Base-by-base conservation (phyloP, 2,797 vertebrate species). In the Enteromius mattozi region DNA sequence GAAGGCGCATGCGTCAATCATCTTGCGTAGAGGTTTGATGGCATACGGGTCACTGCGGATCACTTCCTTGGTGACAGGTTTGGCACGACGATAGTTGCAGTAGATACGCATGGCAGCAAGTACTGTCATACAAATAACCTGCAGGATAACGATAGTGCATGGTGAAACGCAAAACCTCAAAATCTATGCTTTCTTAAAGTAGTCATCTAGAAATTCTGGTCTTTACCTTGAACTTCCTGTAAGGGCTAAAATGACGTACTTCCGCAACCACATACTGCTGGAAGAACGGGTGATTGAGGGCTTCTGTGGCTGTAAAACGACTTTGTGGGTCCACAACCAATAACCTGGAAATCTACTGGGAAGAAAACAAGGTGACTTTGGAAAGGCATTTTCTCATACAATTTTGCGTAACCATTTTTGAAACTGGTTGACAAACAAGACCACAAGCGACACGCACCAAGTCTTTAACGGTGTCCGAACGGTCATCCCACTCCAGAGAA, bases 401-500 rank as follows among this genome's bases (percentile, higher is more conserved):
- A 17, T 69, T 54, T 68, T 37, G 30, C 14, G 4, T 3, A 40
- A 65, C 27, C 63, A 27, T 9, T 45, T 37, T 12, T 21, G 2
- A 81, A 33, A 45, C 17, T 19, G 35, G 51, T 24, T n/a, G 56
- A 35, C 42, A 35, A 49, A 79, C 8, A n/a, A 8, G 35, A 61
- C 21, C 13, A 42, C 8, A 19, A 74, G 61, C n/a, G 42, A 9
- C 14, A 59, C 95, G 47, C 82, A 99, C 98, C 96, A 99, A 88
- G 90, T 99, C 98, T 91, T 99, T 99, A 27, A 98, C 96, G 0
- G 97, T 99, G 93, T 98, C 97, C 0, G 97, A 99, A 88, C 96
- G 95, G 83, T 99, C 97, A 0, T 99, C 97, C 98, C 98, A 99
- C 81, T 99, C 97, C 0, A 97, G 97, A 30, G 97, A 98, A 4